A percentile compares a stretch with the other conserved stretches of the same genome.
phyloP scores from a whole-genome alignment of 92 coral and sea anemone species.

The Paragorgia papillata region DNA sequence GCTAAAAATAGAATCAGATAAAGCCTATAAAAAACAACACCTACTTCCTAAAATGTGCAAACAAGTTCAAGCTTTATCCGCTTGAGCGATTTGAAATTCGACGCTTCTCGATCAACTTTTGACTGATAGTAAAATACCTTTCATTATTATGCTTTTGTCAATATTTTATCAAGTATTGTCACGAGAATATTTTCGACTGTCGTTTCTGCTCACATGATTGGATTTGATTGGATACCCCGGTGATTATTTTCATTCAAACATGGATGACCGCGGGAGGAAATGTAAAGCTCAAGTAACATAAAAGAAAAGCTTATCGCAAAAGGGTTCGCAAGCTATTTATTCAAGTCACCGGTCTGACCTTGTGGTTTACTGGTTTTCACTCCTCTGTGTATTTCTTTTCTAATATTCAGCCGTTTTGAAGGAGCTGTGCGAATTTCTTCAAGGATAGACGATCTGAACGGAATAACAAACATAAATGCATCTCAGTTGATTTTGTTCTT shows the following conservation, averaged over 20 bases:
- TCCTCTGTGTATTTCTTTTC: not conserved
- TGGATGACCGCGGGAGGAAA: constrained; percentile 44
- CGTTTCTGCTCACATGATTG: not conserved
- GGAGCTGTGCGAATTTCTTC: not conserved
- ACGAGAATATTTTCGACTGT: too few relatives aligned
- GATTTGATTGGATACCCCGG: constrained; percentile 36
- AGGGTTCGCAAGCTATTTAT: not conserved
- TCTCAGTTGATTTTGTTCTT: not conserved
- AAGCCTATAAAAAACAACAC: too few relatives aligned
- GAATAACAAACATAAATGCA: not conserved
- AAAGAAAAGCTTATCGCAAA: not conserved
- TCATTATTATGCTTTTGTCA: too few relatives aligned
- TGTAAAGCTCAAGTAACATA: constrained; percentile 11
- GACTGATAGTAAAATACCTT: too few relatives aligned
- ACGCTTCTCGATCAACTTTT: too few relatives aligned
- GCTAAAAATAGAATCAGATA: too few relatives aligned
- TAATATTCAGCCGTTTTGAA: not conserved
- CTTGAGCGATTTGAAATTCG: too few relatives aligned
- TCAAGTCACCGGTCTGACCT: not conserved
- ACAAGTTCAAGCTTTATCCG: too few relatives aligned
- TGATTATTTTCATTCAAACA: constrained; percentile 45
- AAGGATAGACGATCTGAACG: not conserved
- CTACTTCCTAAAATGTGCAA: too few relatives aligned
- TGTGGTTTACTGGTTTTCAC: too few relatives aligned
- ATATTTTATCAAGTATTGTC: too few relatives aligned